Evolutionary conservation across 2,113 vertebrate genomes (phyloP), one percentile per base, ranked within the genome.

Genomic region (Puntigrus tetrazona): DNA sequence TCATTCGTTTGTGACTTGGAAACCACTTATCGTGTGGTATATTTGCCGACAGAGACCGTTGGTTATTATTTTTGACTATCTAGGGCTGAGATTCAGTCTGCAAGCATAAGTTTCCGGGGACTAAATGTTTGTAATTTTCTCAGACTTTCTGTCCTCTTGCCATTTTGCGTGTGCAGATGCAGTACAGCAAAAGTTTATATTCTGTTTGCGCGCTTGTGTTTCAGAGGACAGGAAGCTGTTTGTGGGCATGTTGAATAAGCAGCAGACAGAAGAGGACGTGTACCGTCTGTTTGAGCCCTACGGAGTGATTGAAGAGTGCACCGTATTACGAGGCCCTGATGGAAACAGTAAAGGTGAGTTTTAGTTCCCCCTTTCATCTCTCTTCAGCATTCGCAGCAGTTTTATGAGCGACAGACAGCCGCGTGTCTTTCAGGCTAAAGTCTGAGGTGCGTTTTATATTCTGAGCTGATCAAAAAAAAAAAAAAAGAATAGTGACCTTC

Each of bases 231-330:
- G 94, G 94, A 95, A 99, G 94, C 94, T 99, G 93, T 99, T 99
- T 90, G 98, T 99, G 85, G 98, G 98, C 86, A 99, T 99, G 98
- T 94, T 99, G 93, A 99, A 97, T 93, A 99, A 99, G 92, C 97
- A 99, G 92, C 97, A 99, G 92, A 98, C 97, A 0, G 98, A 99
- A 92, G 97, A 99, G 88, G 98, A 99, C 1, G 98, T 99, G 84
- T 96, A 98, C 90, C 95, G 96, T 88, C 96, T 99, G 90, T 99
- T 99, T 82, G 97, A 99, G 93, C 97, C 98, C 4, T 99, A 99
- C 31, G 98, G 98, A 88, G 97, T 97, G 89, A 99, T 99, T 29
- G 98, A 99, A 84, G 98, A 99, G 90, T 99, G 97, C 93, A 99
- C 98, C 0, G 98, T 99, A 91, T 94, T 99, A 88, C 94, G 97